phyloP scores from a whole-genome alignment of 2,113 vertebrate species.

The Chaetura pelagica region DNA sequence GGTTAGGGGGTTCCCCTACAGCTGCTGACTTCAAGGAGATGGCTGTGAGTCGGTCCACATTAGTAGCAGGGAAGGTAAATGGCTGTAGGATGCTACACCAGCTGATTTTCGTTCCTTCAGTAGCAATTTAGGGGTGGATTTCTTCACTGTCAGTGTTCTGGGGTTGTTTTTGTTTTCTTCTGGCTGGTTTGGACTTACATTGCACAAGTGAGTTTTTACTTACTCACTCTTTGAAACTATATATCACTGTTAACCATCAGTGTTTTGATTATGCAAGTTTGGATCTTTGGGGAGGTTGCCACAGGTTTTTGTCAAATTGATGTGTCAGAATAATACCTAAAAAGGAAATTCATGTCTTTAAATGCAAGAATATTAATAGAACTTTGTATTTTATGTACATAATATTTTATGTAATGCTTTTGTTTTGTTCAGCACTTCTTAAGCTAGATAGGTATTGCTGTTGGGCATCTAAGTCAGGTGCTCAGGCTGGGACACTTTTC shows the following conservation, averaged over 20 bases:
- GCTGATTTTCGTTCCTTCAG: not conserved
- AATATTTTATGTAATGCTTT: not conserved
- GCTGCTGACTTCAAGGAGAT: not conserved
- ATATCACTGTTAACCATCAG: fast-evolving
- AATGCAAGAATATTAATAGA: not conserved
- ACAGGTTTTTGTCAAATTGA: not conserved
- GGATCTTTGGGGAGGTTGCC: not conserved
- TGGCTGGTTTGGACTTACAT: not conserved
- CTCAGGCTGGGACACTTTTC: not conserved
- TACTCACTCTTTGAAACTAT: not conserved
- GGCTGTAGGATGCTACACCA: not conserved
- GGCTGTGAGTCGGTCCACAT: fast-evolving
- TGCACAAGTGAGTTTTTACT: not conserved
- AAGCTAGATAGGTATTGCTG: not conserved
- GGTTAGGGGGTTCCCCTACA: not conserved
- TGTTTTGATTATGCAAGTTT: not conserved
- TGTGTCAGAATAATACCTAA: not conserved
- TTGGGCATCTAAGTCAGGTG: not conserved
- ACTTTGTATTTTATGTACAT: not conserved
- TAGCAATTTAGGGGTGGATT: not conserved
- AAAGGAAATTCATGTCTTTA: not conserved
- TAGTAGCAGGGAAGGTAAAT: fast-evolving
- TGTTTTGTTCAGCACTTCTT: not conserved
- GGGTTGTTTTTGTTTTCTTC: not conserved
- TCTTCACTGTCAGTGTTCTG: not conserved